phyloP scores from a whole-genome alignment of 2,113 vertebrate species.

The Tapirus terrestris region DNA sequence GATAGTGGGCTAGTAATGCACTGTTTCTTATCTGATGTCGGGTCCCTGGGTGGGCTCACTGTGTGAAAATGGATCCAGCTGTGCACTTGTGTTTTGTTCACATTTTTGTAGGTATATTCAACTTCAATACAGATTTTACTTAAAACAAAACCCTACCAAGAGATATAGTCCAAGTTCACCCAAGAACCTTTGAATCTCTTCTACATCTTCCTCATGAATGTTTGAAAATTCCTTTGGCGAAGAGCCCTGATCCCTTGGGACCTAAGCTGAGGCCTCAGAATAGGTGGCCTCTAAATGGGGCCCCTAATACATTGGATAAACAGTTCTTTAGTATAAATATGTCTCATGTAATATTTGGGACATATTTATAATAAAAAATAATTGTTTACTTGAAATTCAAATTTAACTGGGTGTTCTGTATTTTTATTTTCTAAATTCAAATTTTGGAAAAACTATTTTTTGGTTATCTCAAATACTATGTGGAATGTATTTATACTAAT shows the following conservation, averaged over 20 bases:
- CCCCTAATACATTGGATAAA: background rate
- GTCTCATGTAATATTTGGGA: background rate
- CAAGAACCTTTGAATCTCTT: background rate
- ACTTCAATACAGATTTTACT: background rate
- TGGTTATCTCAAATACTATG: background rate
- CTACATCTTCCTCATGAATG: background rate
- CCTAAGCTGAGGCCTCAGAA: background rate
- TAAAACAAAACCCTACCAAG: background rate
- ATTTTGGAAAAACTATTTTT: slow-evolving; percentile 18
- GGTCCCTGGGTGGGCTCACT: background rate
- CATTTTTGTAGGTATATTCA: background rate
- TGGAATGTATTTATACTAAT: background rate
- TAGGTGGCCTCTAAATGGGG: background rate
- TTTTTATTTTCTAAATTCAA: slow-evolving; percentile 55
- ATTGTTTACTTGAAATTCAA: slow-evolving; percentile 24
- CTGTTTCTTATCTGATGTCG: background rate
- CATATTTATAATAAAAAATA: background rate
- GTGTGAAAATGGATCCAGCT: background rate
- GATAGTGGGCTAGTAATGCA: background rate
- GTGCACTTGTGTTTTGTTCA: background rate
- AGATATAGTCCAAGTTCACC: background rate
- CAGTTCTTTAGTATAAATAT: background rate
- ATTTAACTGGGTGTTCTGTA: background rate
- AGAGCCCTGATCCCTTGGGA: background rate
- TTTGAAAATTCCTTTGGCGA: background rate